A percentile compares a stretch with the other conserved stretches of the same genome.
These are phyloP conservation scores for Sepioteuthis lessoniana DNA, from an alignment of 2,888 invertebrate genomes.

Conservation along the genomic window DNA sequence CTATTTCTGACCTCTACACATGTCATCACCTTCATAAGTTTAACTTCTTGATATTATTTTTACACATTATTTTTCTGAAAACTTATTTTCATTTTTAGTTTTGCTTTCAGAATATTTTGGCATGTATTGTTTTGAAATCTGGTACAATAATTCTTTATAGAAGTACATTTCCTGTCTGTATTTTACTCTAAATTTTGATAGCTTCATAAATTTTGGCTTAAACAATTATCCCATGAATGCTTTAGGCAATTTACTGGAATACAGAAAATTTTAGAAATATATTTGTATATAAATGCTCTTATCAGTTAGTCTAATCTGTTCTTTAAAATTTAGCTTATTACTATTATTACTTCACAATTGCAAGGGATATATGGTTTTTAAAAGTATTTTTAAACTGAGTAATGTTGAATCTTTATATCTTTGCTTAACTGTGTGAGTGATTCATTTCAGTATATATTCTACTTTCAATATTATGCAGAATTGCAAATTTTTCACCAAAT, in stretches of 20 bases:
- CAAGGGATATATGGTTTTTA: no score
- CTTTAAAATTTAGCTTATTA: no score
- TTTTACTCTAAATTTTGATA: neutral
- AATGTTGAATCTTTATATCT: neutral
- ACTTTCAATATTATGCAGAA: neutral
- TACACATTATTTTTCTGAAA: neutral
- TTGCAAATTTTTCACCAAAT: neutral
- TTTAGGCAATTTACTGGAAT: no score
- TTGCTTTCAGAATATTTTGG: neutral
- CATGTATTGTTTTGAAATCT: neutral
- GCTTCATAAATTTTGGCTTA: no score
- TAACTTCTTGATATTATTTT: neutral
- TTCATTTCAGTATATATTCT: neutral
- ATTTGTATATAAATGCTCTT: no score
- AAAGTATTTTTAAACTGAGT: neutral
- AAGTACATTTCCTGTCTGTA: neutral
- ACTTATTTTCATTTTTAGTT: neutral
- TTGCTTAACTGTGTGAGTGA: neutral
- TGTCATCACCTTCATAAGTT: neutral
- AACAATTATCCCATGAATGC: no score
- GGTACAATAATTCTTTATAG: neutral
- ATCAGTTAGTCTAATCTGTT: no score
- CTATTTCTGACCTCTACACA: constrained; percentile 4
- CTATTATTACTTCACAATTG: no score
- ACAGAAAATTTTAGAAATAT: no score